Conservation (phyloP, 2,113 vertebrate genomes). For the Lanius collurio region DNA sequence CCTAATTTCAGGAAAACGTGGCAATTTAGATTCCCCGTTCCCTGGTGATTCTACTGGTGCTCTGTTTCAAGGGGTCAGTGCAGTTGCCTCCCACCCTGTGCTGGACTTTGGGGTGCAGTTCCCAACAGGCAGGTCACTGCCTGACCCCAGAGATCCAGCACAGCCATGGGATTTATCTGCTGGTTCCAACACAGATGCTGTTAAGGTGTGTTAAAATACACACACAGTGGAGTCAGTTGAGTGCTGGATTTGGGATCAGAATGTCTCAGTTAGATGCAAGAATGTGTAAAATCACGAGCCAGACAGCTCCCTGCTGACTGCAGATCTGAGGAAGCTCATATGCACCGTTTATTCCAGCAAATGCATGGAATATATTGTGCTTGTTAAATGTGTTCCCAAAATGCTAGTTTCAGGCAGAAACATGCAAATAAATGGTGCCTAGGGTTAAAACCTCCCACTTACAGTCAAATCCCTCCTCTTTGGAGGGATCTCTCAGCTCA, state of each 20-base stretch:
- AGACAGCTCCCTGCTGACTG: conserved; percentile 62
- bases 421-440: conserved; percentile 56
- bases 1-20: background rate
- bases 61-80: background rate
- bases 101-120: background rate
- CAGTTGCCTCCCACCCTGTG: background rate
- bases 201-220: conserved; percentile 22
- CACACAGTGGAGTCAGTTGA: background rate
- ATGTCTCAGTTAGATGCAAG: conserved; percentile 46
- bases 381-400: conserved; percentile 58
- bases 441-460: conserved; percentile 64
- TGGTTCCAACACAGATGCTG: background rate
- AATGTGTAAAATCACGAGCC: conserved; percentile 52
- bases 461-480: conserved; percentile 62
- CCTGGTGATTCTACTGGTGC: background rate
- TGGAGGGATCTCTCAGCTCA: conserved; percentile 55
- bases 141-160: background rate
- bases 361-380: conserved; percentile 41
- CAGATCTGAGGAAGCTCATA: conserved; percentile 54
- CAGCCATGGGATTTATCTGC: background rate
- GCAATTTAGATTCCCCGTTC: background rate
- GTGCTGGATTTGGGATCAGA: conserved; percentile 38
- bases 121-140: background rate
- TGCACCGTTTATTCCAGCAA: conserved; percentile 50
- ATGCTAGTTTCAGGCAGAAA: conserved; percentile 57